Conservation (phyloP, 2,888 invertebrate genomes). For the Tiphia femorata region DNA sequence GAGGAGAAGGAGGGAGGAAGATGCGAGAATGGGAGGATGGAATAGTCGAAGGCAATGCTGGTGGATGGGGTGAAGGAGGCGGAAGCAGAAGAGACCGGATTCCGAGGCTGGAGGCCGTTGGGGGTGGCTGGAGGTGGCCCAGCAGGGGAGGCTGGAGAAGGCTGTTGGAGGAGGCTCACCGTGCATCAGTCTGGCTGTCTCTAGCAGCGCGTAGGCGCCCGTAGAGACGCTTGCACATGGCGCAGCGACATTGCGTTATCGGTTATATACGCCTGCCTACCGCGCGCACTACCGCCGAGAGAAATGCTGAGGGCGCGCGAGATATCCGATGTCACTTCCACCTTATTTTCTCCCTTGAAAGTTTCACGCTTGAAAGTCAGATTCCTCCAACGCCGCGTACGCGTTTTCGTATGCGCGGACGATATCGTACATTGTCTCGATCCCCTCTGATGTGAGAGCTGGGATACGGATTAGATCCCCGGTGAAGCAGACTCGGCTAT, state of each 20-base stretch:
- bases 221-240: constrained; percentile 29
- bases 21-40: constrained; percentile 10
- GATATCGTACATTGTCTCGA: not conserved
- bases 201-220: constrained; percentile 33
- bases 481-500: too few species aligned
- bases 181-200: constrained; percentile 55
- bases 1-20: constrained; percentile 5
- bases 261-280: constrained; percentile 37
- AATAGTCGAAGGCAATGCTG: constrained; percentile 15
- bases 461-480: too few species aligned
- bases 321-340: not conserved
- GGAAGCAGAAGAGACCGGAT: constrained; percentile 17
- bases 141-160: constrained; percentile 28
- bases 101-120: constrained; percentile 23
- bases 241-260: constrained; percentile 36
- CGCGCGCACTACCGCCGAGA: not conserved
- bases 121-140: constrained; percentile 30
- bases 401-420: too few species aligned
- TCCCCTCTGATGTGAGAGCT: too few species aligned
- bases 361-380: constrained; percentile 18
- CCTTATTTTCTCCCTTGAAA: constrained; percentile 15
- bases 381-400: too few species aligned
- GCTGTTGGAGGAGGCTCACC: constrained; percentile 33
- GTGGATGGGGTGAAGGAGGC: constrained; percentile 24
- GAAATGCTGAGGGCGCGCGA: constrained; percentile 1